Percentiles rank a stretch among this genome's conserved stretches.
Evolutionary conservation across 2,797 vertebrate species (phyloP).

Genomic region (Pseudochaenichthys georgianus): DNA sequence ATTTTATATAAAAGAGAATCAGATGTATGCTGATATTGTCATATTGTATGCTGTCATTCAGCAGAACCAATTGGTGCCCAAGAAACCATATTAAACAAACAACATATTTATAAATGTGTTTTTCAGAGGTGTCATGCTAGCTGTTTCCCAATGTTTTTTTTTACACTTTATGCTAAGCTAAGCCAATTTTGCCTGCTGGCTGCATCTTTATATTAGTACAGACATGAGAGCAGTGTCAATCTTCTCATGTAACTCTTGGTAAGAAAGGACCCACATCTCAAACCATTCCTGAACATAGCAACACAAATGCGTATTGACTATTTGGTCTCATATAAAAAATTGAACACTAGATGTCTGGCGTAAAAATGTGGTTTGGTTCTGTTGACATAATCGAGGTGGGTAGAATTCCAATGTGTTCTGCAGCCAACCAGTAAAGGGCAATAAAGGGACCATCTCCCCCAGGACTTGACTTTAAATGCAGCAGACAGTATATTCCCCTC

Average conservation of each 20-base stretch:
- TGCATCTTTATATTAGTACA: not conserved
- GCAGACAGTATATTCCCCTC: conserved; percentile 41
- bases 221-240: not conserved
- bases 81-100: not conserved
- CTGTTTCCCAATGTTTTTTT: not conserved
- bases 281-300: conserved; percentile 1
- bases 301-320: conserved; percentile 5
- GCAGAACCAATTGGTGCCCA: not conserved
- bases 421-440: conserved; percentile 67
- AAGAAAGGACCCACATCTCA: not conserved
- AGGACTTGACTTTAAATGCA: conserved; percentile 63
- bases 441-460: conserved; percentile 49
- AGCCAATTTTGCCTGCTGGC: not conserved
- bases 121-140: not conserved
- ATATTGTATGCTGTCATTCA: not conserved
- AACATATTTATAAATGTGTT: not conserved
- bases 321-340: conserved; percentile 10
- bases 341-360: conserved; percentile 35
- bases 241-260: not conserved
- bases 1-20: conserved; percentile 16
- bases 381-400: conserved; percentile 54
- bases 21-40: conserved; percentile 5
- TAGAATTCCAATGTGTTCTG: conserved; percentile 56
- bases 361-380: conserved; percentile 28
- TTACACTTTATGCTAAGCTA: not conserved